Evolutionary conservation across 2,888 invertebrate genomes (phyloP).

Genomic region (Mythimna impura): DNA sequence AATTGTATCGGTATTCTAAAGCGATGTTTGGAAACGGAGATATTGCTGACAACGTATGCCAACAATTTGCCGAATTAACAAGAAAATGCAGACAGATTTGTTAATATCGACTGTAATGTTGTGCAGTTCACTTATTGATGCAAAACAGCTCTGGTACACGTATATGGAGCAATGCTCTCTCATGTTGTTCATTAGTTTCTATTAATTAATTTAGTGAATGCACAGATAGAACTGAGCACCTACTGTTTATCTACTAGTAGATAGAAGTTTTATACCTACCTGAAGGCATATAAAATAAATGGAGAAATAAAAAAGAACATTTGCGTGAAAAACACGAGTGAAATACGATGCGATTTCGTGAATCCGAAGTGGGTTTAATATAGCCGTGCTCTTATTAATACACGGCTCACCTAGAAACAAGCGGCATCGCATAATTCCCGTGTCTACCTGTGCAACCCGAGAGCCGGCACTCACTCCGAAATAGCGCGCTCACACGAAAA

Average conservation of each 20-base stretch:
- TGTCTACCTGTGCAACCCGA: constrained; percentile 78
- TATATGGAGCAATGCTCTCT: background rate
- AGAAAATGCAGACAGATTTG: constrained; percentile 20
- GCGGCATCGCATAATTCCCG: constrained; percentile 73
- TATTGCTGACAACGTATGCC: constrained; percentile 24
- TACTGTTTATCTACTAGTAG: background rate
- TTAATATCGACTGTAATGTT: constrained; percentile 16
- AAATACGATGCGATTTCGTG: constrained; percentile 79
- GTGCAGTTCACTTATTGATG: constrained; percentile 20
- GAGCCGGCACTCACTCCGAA: constrained; percentile 72
- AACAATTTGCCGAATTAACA: constrained; percentile 21
- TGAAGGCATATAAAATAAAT: background rate
- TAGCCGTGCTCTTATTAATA: constrained; percentile 82
- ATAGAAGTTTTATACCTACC: background rate
- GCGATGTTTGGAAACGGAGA: constrained; percentile 15
- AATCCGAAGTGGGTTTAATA: constrained; percentile 79
- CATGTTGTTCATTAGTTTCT: background rate
- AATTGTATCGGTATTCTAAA: constrained; percentile 34
- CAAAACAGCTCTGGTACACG: constrained; percentile 8
- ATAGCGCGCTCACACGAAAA: constrained; percentile 75
- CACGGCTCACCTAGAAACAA: constrained; percentile 79
- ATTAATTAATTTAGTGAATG: background rate
- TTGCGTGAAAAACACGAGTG: constrained; percentile 62
- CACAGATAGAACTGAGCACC: background rate
- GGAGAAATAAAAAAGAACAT: constrained; percentile 28